Evolutionary conservation across 2,797 vertebrate species (phyloP).

Genomic region (Hyperoplus immaculatus): DNA sequence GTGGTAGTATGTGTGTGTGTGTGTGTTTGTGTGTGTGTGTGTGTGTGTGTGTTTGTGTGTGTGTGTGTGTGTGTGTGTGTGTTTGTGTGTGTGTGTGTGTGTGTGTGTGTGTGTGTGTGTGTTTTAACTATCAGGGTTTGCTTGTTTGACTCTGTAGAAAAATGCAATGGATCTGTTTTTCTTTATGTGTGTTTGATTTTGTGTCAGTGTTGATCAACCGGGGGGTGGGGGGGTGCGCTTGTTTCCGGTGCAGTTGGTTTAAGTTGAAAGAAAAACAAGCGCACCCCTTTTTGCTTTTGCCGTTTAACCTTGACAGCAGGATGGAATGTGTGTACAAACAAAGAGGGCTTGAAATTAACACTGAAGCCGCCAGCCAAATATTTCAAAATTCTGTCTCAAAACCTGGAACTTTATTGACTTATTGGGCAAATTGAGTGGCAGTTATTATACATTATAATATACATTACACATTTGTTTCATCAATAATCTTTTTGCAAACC

Average conservation of each 20-base stretch:
- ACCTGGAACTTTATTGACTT: slow-evolving; percentile 1
- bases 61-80: too few species aligned
- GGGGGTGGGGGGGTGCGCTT: slow-evolving; percentile 28
- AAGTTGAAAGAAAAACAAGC: slow-evolving; percentile 31
- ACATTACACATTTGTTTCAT: too few species aligned
- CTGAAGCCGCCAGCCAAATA: slow-evolving; percentile 21
- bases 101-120: too few species aligned
- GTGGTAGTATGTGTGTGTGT: too few species aligned
- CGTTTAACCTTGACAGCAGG: slow-evolving; percentile 67
- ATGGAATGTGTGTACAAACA: slow-evolving; percentile 75
- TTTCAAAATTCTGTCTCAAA: background rate
- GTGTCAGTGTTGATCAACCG: slow-evolving; percentile 36
- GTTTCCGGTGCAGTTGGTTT: slow-evolving; percentile 32
- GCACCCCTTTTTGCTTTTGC: slow-evolving; percentile 11
- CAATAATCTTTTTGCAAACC: too few species aligned
- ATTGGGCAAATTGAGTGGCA: background rate
- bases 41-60: too few species aligned
- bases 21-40: too few species aligned
- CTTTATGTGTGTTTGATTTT: slow-evolving; percentile 20
- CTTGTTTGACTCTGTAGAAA: slow-evolving; percentile 48
- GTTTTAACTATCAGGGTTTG: slow-evolving; percentile 59
- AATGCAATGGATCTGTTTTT: slow-evolving; percentile 45
- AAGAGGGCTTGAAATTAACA: slow-evolving; percentile 41
- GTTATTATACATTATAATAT: too few species aligned
- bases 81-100: background rate